Evolutionary conservation across 1,140 invertebrate genomes (phyloP).

Genomic region (Musca vetustissima): DNA sequence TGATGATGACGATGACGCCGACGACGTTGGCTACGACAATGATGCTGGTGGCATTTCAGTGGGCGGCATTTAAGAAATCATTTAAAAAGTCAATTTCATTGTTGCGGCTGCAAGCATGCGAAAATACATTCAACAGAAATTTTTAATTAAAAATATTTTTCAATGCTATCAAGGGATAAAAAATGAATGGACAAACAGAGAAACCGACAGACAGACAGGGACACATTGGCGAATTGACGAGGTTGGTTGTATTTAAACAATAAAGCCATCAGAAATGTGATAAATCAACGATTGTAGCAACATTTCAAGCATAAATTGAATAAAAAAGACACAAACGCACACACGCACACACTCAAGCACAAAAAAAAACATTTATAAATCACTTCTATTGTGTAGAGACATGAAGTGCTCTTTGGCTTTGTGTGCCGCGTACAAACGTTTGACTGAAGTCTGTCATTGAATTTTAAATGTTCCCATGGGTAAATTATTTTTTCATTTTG

Average conservation of each 20-base stretch:
- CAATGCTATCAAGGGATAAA: too few species aligned
- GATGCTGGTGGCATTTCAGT: not conserved
- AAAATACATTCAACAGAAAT: conserved; percentile 1
- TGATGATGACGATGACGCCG: not conserved
- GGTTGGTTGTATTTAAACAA: too few species aligned
- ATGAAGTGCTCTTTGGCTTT: not conserved
- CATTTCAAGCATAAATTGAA: too few species aligned
- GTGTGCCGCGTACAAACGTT: conserved; percentile 1
- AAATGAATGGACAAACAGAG: not conserved
- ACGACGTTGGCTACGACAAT: not conserved
- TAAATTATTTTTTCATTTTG: too few species aligned
- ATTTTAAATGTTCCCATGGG: conserved; percentile 11
- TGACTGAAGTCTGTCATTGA: conserved; percentile 15
- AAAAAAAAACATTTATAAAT: conserved; percentile 3
- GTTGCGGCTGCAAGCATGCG: conserved; percentile 1
- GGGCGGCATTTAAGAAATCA: conserved; percentile 10
- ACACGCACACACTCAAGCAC: too few species aligned
- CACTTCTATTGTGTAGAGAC: not conserved
- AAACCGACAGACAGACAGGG: not conserved
- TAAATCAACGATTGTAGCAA: too few species aligned
- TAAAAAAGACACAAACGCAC: too few species aligned
- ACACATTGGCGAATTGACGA: not conserved
- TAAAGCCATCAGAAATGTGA: too few species aligned
- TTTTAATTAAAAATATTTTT: conserved; percentile 14
- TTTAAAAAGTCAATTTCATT: conserved; percentile 16